Conservation (phyloP, 2,113 vertebrate species). For the Piprites chloris region DNA sequence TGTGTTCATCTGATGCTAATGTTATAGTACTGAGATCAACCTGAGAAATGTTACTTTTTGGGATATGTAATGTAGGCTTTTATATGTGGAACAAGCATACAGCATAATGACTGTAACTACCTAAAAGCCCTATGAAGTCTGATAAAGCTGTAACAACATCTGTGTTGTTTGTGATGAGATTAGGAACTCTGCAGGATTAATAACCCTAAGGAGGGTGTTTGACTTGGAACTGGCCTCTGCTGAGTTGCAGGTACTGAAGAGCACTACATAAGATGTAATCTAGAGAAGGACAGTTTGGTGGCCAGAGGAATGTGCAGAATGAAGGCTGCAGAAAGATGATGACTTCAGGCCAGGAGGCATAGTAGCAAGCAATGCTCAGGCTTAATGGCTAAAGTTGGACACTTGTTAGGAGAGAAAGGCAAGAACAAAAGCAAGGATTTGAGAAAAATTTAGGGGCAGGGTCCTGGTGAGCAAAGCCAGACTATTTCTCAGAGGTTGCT, state of each 20-base stretch:
- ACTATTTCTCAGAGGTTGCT: not conserved
- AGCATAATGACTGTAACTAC: not conserved
- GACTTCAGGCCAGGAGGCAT: not conserved
- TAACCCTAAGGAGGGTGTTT: not conserved
- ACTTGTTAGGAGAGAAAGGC: not conserved
- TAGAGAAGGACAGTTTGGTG: not conserved
- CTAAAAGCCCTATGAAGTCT: not conserved
- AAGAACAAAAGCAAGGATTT: not conserved
- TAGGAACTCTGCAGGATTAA: not conserved
- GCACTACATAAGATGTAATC: rapidly evolving
- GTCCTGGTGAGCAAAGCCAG: not conserved
- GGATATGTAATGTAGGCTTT: not conserved
- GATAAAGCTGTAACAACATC: not conserved
- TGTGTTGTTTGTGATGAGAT: not conserved
- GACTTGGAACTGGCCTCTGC: not conserved
- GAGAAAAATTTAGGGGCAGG: not conserved
- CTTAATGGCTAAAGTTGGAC: not conserved
- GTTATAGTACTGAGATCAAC: not conserved
- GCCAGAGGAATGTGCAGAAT: not conserved
- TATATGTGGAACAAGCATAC: not conserved
- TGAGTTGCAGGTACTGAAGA: not conserved
- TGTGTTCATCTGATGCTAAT: not conserved
- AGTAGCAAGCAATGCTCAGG: not conserved
- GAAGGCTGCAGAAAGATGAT: not conserved
- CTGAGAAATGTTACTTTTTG: not conserved